These are phyloP conservation scores for Flexamia atlantica DNA, from an alignment of 2,888 invertebrate species.

Conservation along the genomic window DNA sequence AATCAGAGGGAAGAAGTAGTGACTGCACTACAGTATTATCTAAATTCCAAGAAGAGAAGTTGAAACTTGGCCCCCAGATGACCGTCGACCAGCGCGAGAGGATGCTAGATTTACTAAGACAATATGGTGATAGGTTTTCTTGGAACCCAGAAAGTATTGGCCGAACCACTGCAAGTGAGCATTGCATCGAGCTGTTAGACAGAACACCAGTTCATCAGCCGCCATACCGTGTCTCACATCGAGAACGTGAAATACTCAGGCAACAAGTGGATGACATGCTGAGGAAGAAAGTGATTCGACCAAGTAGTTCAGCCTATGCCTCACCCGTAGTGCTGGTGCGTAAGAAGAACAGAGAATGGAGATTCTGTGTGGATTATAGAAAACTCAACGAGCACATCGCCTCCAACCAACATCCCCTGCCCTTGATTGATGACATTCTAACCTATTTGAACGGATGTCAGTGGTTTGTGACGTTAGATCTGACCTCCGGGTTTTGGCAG, in stretches of 20 bases:
- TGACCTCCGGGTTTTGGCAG: constrained; percentile 59
- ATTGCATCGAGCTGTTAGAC: no score
- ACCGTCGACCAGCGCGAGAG: background rate
- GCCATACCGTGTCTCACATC: constrained; percentile 36
- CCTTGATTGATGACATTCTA: constrained; percentile 45
- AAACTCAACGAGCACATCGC: background rate
- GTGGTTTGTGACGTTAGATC: constrained; percentile 35
- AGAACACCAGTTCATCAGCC: background rate
- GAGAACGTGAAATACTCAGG: constrained; percentile 18
- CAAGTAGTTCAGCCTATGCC: constrained; percentile 10
- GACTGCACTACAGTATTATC: no score
- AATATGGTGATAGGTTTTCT: constrained; percentile 30
- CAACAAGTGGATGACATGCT: constrained; percentile 23
- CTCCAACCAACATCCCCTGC: constrained; percentile 16
- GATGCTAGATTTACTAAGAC: background rate
- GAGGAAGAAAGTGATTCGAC: background rate
- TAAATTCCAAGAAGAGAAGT: background rate
- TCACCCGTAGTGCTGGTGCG: constrained; percentile 48
- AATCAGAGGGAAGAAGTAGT: no score
- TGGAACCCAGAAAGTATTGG: constrained; percentile 3
- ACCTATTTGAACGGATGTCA: constrained; percentile 32
- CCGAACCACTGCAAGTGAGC: background rate
- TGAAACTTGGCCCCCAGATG: background rate
- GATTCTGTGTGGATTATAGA: constrained; percentile 59
- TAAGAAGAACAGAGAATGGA: constrained; percentile 47